phyloP scores from a whole-genome alignment of 2,888 invertebrate species.

The Galeopsomyia nigrocyanea region DNA sequence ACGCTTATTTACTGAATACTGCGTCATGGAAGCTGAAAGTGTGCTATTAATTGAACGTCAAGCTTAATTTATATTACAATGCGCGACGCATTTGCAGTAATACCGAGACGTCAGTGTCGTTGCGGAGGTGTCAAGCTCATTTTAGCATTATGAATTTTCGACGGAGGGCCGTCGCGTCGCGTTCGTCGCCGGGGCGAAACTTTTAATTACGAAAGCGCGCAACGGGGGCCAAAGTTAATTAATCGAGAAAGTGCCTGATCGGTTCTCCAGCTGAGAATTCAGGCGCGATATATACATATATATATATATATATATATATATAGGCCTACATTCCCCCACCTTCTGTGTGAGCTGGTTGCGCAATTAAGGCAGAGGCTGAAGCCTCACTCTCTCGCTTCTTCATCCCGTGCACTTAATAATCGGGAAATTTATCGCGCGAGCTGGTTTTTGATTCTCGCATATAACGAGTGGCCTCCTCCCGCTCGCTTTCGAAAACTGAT shows the following conservation, averaged over 20 bases:
- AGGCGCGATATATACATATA: constrained; percentile 9
- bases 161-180: neutral
- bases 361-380: constrained; percentile 34
- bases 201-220: constrained; percentile 40
- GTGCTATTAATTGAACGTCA: too few relatives aligned
- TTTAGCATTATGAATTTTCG: constrained; percentile 38
- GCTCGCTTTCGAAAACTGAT: constrained; percentile 43
- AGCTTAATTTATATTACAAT: too few relatives aligned
- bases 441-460: constrained; percentile 43
- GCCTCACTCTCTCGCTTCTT: constrained; percentile 3
- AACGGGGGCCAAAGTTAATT: constrained; percentile 38
- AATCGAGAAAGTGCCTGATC: constrained; percentile 20
- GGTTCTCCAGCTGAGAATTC: constrained; percentile 23
- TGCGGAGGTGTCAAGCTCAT: constrained; percentile 10
- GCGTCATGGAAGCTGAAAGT: too few relatives aligned
- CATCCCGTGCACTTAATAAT: constrained; percentile 43
- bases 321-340: neutral
- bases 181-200: constrained; percentile 22
- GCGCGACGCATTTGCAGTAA: too few relatives aligned
- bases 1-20: too few relatives aligned
- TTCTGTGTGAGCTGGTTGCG: constrained; percentile 12
- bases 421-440: constrained; percentile 40
- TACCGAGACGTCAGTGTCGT: too few relatives aligned
- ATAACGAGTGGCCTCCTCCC: constrained; percentile 43
- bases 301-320: neutral